These are phyloP conservation scores for Eupithecia vulgata DNA, from an alignment of 2,888 invertebrate genomes.

Conservation along the genomic window DNA sequence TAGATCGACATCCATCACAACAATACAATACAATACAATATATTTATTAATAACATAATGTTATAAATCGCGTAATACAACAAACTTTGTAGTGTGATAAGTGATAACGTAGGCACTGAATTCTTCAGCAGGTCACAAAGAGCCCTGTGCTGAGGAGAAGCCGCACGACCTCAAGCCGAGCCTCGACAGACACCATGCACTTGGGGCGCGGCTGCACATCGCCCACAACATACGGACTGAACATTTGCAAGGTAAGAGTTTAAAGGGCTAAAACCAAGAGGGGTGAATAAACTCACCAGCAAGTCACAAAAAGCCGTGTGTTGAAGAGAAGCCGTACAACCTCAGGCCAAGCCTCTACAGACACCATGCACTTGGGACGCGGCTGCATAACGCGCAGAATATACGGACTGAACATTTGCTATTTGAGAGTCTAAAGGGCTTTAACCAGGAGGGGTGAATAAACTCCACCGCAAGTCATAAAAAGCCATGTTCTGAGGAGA, in stretches of 20 bases:
- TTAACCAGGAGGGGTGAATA: background rate
- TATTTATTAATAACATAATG: too few species aligned
- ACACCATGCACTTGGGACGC: too few species aligned
- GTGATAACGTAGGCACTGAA: too few species aligned
- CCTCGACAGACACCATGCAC: constrained; percentile 76
- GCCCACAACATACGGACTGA: constrained; percentile 76
- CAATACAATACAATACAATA: too few species aligned
- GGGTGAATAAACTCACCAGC: constrained; percentile 31
- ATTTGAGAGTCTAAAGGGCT: background rate
- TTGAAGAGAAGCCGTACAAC: constrained; percentile 87
- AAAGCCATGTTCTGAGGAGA: constrained; percentile 88
- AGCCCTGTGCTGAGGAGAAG: constrained; percentile 88
- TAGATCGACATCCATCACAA: too few species aligned
- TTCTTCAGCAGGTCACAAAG: constrained; percentile 86
- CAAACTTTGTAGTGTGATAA: too few species aligned
- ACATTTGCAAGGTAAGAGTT: constrained; percentile 50
- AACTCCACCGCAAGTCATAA: constrained; percentile 84
- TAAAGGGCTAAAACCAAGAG: too few species aligned
- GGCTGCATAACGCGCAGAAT: constrained; percentile 49
- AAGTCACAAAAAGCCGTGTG: constrained; percentile 90
- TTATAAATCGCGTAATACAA: too few species aligned
- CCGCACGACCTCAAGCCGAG: constrained; percentile 84
- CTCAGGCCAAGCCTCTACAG: constrained; percentile 75
- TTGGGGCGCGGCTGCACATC: constrained; percentile 71
- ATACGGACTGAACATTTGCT: background rate